phyloP scores from a whole-genome alignment of 2,113 vertebrate genomes.

The Crotophaga sulcirostris region DNA sequence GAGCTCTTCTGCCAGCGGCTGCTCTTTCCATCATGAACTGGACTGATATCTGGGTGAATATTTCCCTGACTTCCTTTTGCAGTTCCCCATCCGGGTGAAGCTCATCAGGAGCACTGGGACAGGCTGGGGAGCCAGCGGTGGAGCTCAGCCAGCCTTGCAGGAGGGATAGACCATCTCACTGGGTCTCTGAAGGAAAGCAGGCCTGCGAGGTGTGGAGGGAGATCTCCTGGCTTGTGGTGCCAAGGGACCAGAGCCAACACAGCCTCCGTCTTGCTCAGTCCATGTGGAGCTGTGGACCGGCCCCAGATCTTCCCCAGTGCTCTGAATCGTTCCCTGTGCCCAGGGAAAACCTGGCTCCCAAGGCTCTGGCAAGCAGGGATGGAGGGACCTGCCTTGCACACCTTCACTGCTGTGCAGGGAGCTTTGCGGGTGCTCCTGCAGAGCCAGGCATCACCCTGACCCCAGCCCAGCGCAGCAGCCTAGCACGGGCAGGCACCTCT shows the following conservation, averaged over 20 bases:
- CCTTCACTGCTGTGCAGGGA: not conserved
- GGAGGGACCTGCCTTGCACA: not conserved
- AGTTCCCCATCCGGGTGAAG: not conserved
- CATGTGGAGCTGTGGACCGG: rapidly evolving
- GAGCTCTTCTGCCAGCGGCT: not conserved
- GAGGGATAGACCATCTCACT: not conserved
- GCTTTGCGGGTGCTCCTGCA: not conserved
- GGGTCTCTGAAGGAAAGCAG: not conserved
- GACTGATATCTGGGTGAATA: not conserved
- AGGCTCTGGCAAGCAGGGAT: not conserved
- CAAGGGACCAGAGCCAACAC: not conserved
- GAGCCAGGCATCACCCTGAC: not conserved
- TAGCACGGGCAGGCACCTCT: not conserved
- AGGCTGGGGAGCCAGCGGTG: not conserved
- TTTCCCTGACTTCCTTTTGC: not conserved
- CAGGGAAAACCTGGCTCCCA: not conserved
- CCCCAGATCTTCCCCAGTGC: not conserved
- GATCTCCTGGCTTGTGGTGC: not conserved
- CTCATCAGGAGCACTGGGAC: not conserved
- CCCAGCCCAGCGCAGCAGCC: not conserved
- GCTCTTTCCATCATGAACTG: not conserved
- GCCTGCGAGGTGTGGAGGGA: not conserved
- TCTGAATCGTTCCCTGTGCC: not conserved
- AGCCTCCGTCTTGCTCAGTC: not conserved
- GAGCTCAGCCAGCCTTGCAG: not conserved